Conservation (phyloP, 2,113 vertebrate genomes). For the Pagrus major region DNA sequence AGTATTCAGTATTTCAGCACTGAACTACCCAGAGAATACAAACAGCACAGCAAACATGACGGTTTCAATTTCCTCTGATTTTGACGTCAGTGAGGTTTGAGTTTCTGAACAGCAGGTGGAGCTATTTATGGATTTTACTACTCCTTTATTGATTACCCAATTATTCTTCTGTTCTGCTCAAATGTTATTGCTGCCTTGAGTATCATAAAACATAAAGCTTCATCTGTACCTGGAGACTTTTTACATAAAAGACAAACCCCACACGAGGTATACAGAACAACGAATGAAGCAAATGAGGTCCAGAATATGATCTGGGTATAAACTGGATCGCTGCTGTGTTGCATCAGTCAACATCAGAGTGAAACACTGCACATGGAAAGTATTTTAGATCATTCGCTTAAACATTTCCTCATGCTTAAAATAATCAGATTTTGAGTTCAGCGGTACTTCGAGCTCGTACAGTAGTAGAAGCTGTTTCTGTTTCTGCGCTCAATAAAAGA, state of each 20-base stretch:
- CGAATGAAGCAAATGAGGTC: background rate
- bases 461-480: background rate
- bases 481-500: background rate
- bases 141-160: background rate
- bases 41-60: background rate
- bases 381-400: background rate
- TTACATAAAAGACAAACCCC: background rate
- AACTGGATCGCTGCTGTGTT: background rate
- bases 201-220: background rate
- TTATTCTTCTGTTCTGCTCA: background rate
- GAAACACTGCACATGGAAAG: background rate
- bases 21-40: background rate
- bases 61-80: background rate
- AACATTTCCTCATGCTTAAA: background rate
- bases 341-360: background rate
- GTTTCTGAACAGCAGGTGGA: slow-evolving; percentile 41
- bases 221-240: background rate
- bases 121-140: slow-evolving; percentile 21
- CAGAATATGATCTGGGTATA: background rate
- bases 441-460: background rate
- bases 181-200: background rate
- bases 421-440: background rate
- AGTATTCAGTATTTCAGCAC: background rate
- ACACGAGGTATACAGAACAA: background rate
- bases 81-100: background rate